A percentile compares a stretch with the other conserved stretches of the same genome.
phyloP scores from a whole-genome alignment of 2,888 invertebrate genomes.

The Cheilosia vulpina region DNA sequence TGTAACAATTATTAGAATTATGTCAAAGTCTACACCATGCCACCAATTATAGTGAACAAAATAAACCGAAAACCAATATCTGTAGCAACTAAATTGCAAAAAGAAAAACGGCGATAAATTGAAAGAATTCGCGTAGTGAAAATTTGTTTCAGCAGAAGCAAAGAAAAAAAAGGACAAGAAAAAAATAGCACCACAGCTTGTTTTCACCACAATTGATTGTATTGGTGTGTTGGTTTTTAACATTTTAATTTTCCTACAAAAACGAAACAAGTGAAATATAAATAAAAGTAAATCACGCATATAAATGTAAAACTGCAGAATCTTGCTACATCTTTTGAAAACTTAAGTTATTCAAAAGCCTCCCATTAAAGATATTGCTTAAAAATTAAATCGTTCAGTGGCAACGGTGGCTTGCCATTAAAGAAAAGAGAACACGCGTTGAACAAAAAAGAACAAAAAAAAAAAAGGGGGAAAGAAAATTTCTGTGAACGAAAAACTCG shows the following conservation, averaged over 20 bases:
- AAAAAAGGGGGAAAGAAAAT: slow-evolving; percentile 3
- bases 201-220: slow-evolving; percentile 57
- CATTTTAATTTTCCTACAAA: slow-evolving; percentile 24
- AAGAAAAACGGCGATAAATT: slow-evolving; percentile 55
- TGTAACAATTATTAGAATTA: slow-evolving; percentile 36
- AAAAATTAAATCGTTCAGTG: slow-evolving; percentile 11
- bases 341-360: slow-evolving; percentile 32
- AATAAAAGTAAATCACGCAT: slow-evolving; percentile 48
- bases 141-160: slow-evolving; percentile 53
- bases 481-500: slow-evolving; percentile 4
- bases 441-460: slow-evolving; percentile 12
- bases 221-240: slow-evolving; percentile 39
- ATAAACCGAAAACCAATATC: slow-evolving; percentile 14
- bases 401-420: slow-evolving; percentile 19
- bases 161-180: slow-evolving; percentile 46
- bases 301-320: slow-evolving; percentile 51
- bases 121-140: slow-evolving; percentile 68
- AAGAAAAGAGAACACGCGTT: slow-evolving; percentile 28
- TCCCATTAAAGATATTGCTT: slow-evolving; percentile 32
- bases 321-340: slow-evolving; percentile 4
- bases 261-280: slow-evolving; percentile 54
- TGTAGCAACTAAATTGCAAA: slow-evolving; percentile 30
- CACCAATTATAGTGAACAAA: slow-evolving; percentile 37
- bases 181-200: slow-evolving; percentile 58
- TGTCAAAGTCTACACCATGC: slow-evolving; percentile 45